Base-by-base conservation (phyloP, 1,140 invertebrate species). In the Drosophila eugracilis region DNA sequence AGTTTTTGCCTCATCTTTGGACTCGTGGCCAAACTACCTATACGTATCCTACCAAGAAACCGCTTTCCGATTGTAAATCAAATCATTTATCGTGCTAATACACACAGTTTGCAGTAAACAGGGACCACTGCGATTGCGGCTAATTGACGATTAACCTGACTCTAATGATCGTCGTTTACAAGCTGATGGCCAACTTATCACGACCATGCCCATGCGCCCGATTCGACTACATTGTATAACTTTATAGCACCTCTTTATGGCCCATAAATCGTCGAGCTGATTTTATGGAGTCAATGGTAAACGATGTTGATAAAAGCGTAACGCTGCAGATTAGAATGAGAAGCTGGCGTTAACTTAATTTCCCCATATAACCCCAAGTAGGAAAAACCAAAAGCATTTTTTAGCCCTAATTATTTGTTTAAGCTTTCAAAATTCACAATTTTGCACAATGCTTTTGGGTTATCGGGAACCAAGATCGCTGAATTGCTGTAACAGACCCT, bases 141-240 rank as follows among this genome's bases (percentile, higher is more conserved):
- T 86, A 86, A 81, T 86, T 74, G 74, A 62, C 70, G 58, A 78
- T 88, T 86, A 81, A 81, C 21, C 63, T 47, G 70, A 75, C 69
- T 81, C 32, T 86, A 88, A 78, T 88, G 58, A 55, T 70, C 22
- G 59, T 44, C 44, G 63, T 75, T 77, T 63, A 71, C 49, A 32
- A 63, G 30, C 24, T 14, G 42, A 63, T 66, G 44, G 47, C 60
- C 37, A 26, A 52, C 49, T 78, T 85, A 85, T 85, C 81, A 75
- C 44, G 42, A 37, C 47, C 22, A 44, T 50, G 52, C 15, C 52
- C 45, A 12, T 71, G 41, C 49, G 67, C 44, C 58, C 53, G 63
- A 85, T 57, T 76, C 60, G 78, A 67, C 66, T 60, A 76, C 37
- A 75, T 62, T 76, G 55, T 60, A 37, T 77, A 22, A 34, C 15